These are phyloP conservation scores for Mesorhabditis belari DNA, from an alignment of 2,888 invertebrate genomes.

Conservation along the genomic window DNA sequence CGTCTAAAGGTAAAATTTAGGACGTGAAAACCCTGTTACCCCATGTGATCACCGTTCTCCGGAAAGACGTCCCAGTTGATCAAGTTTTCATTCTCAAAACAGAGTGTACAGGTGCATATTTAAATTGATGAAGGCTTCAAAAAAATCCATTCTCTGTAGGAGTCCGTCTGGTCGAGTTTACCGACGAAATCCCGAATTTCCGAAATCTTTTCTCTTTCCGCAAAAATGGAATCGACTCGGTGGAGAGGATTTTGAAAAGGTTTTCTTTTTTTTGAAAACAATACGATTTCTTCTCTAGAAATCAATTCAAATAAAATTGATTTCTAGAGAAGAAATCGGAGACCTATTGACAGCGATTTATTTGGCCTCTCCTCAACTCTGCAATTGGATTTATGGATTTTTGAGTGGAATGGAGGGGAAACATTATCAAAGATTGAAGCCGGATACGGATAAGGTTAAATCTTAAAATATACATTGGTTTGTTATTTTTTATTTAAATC, in stretches of 20 bases:
- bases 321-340: too few relatives aligned
- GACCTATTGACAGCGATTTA: background rate
- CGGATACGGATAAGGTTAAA: background rate
- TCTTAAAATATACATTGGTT: too few relatives aligned
- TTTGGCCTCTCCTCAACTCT: background rate
- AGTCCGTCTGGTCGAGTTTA: background rate
- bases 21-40: background rate
- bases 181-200: background rate
- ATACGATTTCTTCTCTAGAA: too few relatives aligned
- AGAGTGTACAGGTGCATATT: background rate
- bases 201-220: background rate
- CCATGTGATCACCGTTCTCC: background rate
- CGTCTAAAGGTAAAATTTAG: background rate
- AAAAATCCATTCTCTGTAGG: too few relatives aligned
- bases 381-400: background rate
- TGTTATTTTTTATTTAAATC: too few relatives aligned
- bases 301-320: too few relatives aligned
- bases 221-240: background rate
- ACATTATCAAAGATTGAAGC: background rate
- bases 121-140: too few relatives aligned
- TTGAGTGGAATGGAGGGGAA: background rate
- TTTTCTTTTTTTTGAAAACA: too few relatives aligned
- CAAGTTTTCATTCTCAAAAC: background rate
- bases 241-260: background rate
- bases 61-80: background rate